These are phyloP conservation scores for Trididemnum clinides DNA, from an alignment of 23 tunicate genomes.

Conservation along the genomic window DNA sequence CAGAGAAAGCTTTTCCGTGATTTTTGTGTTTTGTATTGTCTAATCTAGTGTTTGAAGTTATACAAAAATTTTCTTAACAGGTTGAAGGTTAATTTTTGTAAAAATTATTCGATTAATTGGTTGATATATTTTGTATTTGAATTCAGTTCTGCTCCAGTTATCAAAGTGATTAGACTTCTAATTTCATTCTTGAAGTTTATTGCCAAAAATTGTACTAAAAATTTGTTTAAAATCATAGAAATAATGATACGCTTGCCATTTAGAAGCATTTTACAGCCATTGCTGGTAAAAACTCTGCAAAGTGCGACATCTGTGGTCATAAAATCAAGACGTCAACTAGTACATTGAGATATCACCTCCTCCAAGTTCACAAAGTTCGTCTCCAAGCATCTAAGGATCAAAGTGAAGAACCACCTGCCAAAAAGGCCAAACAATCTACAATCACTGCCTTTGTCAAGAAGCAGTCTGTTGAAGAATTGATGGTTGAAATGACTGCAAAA, in stretches of 20 bases:
- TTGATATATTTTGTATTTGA: no score
- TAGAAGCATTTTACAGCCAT: constrained; percentile 30
- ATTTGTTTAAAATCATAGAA: constrained; percentile 20
- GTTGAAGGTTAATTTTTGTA: no score
- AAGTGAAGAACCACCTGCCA: constrained; percentile 37
- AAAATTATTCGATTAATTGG: no score
- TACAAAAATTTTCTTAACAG: no score
- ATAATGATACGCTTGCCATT: constrained; percentile 21
- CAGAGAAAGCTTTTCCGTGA: no score
- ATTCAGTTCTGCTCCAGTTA: no score
- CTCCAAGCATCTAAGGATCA: constrained; percentile 14
- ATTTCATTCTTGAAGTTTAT: constrained; percentile 1
- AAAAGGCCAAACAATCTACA: constrained; percentile 26
- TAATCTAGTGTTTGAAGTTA: no score
- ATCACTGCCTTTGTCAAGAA: constrained; percentile 32
- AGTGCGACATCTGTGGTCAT: constrained; percentile 29
- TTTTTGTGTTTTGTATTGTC: no score
- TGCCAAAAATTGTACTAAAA: neutral
- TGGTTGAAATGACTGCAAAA: no score
- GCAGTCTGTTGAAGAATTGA: neutral
- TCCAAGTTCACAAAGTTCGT: constrained; percentile 25
- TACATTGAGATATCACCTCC: constrained; percentile 13
- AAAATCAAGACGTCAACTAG: constrained; percentile 34
- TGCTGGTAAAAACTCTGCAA: constrained; percentile 35
- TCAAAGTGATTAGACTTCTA: constrained; percentile 13